Base-by-base conservation (phyloP, 2,113 vertebrate species). In the Tor tambroides region DNA sequence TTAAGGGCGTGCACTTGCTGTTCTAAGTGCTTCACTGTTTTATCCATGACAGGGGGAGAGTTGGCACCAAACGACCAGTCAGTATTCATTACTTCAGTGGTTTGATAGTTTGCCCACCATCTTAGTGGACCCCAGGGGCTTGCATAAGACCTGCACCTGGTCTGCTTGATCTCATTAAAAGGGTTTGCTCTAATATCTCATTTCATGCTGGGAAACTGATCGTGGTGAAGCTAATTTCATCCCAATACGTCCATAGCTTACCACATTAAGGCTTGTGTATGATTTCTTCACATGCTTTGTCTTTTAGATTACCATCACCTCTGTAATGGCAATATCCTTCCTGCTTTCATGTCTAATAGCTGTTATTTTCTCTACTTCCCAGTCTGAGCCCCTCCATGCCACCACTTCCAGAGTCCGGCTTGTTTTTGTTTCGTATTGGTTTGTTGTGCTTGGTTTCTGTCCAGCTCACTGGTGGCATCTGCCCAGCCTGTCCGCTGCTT, bases 381-480 rank as follows among this genome's bases (percentile, higher is more conserved):
- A 59, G 63, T 89, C 74, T 65, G 19, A 72, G 51, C 21, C 32
- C 28, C 79, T 10, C 61, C 41, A 79, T 80, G 54, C 21, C 72
- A 76, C 67, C 43, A 5, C 35, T 61, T 49, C 26, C 49, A 32
- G 30, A 54, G 41, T 49, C 41, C 43, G 43, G 84, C 43, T 87
- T 78, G 85, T 88, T 87, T 86, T 87, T 82, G 30, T 79, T 86
- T 84, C 38, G 15, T 81, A 35, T 72, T 41, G 21, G 49, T 86
- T 83, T 86, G 69, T 85, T 65, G 35, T 81, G 54, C 67, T 87
- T 85, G 84, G 84, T 78, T 69, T 69, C 35, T 35, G 30, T 88
- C 86, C 88, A 89, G n/a, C 86, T 81, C 77, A 85, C 21, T 56
- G 71, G 51, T 82, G 84, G 81, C 80, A 86, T 82, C 88, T 90